These are phyloP conservation scores for Nipponia nippon DNA, from an alignment of 2,113 vertebrate genomes.

Conservation along the genomic window DNA sequence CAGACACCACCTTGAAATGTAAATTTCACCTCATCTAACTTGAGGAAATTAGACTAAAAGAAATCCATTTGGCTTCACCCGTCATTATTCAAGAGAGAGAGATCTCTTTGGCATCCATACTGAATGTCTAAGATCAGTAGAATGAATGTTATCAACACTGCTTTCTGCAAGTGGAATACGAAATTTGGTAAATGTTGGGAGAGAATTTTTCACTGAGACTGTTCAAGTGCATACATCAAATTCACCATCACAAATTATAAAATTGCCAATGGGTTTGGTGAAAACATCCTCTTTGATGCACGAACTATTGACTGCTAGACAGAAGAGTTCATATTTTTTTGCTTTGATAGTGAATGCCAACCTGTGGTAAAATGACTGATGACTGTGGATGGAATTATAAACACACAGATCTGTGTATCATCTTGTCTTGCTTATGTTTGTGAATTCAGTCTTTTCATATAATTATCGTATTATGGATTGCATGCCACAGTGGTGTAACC, in stretches of 20 bases:
- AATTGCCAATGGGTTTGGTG: rapidly evolving
- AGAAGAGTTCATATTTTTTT: not conserved
- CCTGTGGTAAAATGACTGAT: not conserved
- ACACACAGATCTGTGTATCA: not conserved
- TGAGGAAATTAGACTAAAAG: not conserved
- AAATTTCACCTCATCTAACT: not conserved
- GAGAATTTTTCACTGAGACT: not conserved
- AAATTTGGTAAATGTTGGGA: not conserved
- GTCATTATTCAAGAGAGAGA: not conserved
- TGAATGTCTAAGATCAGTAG: not conserved
- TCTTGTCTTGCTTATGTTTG: not conserved
- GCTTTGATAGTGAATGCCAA: not conserved
- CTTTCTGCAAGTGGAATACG: not conserved
- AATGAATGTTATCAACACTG: not conserved
- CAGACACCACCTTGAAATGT: not conserved
- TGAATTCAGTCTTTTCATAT: not conserved
- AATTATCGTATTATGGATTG: not conserved
- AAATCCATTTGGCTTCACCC: not conserved
- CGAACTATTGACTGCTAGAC: not conserved
- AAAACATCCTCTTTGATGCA: not conserved
- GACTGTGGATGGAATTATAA: not conserved
- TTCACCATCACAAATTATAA: not conserved
- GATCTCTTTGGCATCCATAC: not conserved
- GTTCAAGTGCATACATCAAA: not conserved
- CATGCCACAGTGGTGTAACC: not conserved